phyloP scores from a whole-genome alignment of 2,888 invertebrate species.

The Drosophila histrio region DNA sequence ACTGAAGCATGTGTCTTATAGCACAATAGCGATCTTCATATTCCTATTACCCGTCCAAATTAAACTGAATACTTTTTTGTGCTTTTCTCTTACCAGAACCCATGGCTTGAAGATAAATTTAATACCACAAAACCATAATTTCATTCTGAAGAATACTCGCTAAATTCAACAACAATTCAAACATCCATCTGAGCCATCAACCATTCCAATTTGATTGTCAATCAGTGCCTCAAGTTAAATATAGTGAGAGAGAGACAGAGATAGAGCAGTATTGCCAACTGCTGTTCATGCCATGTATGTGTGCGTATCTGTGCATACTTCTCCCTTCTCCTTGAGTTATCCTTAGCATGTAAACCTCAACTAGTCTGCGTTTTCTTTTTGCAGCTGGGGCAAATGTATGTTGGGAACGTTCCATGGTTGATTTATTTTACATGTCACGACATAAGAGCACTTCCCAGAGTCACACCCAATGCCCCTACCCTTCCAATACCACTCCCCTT shows the following conservation, averaged over 20 bases:
- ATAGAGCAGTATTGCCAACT: conserved; percentile 16
- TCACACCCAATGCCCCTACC: conserved; percentile 43
- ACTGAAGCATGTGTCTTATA: too few species aligned
- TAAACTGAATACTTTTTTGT: neutral
- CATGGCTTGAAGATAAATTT: neutral
- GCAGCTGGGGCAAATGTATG: conserved; percentile 47
- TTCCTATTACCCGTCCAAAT: neutral
- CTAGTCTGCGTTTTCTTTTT: conserved; percentile 43
- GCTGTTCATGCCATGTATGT: conserved; percentile 18
- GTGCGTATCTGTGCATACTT: neutral
- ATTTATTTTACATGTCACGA: conserved; percentile 79
- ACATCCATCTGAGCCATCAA: conserved; percentile 16
- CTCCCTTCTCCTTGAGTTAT: neutral
- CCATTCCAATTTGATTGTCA: conserved; percentile 53
- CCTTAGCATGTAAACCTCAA: conserved; percentile 49
- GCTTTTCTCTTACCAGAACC: neutral
- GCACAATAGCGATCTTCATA: neutral
- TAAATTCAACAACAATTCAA: conserved; percentile 5
- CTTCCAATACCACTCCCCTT: neutral
- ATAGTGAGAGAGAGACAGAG: conserved; percentile 1
- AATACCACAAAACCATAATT: conserved; percentile 9
- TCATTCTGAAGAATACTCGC: neutral
- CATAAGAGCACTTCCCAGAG: conserved; percentile 69
- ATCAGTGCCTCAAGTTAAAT: conserved; percentile 42
- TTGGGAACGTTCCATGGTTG: conserved; percentile 53